These are phyloP conservation scores for Lasioglossum zephyrum DNA, from an alignment of 2,888 invertebrate genomes.

Conservation along the genomic window DNA sequence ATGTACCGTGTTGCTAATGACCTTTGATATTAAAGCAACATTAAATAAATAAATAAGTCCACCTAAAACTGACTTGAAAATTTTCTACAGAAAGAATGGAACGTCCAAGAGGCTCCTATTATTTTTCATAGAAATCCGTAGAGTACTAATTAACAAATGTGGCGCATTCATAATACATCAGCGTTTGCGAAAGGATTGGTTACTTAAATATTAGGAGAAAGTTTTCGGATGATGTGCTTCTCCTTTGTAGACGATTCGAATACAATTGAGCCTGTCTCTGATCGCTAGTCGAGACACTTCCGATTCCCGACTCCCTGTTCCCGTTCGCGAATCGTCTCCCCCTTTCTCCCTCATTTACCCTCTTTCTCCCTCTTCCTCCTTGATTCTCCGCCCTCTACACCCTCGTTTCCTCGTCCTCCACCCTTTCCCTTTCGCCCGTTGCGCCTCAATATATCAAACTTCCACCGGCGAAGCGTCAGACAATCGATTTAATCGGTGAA, in stretches of 20 bases:
- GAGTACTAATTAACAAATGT: not conserved
- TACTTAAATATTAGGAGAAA: not conserved
- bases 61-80: too few species aligned
- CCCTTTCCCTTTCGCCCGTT: conserved; percentile 11
- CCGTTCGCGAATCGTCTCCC: not conserved
- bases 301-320: conserved; percentile 7
- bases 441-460: conserved; percentile 71
- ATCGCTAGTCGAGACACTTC: conserved; percentile 49
- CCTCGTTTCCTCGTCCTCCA: not conserved
- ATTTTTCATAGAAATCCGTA: too few species aligned
- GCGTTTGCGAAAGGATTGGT: not conserved
- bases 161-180: not conserved
- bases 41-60: too few species aligned
- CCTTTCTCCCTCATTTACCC: not conserved
- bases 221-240: not conserved
- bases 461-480: conserved; percentile 69
- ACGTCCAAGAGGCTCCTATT: too few species aligned
- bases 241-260: not conserved
- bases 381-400: not conserved
- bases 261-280: not conserved
- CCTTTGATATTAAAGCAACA: too few species aligned
- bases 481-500: conserved; percentile 78
- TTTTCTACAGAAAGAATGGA: too few species aligned
- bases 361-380: not conserved
- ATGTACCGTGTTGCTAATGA: too few species aligned